Conservation (phyloP, 35 echinoderm and acorn worm species). For the Chiridota heheva region DNA sequence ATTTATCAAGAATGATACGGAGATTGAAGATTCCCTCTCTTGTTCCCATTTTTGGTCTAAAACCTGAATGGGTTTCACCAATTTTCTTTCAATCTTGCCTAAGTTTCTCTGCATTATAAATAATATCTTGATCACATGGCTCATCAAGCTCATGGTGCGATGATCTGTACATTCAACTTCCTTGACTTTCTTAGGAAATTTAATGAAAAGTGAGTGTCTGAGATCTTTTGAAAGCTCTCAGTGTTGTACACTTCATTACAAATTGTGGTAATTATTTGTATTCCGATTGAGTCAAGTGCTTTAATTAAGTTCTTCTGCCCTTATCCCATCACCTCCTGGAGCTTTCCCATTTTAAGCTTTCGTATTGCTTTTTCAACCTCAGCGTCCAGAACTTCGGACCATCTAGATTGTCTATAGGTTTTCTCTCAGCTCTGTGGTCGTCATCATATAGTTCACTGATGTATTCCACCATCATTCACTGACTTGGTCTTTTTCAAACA, state of each 20-base stretch:
- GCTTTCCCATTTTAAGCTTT: too few relatives aligned
- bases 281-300: neutral
- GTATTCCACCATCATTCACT: constrained; percentile 33
- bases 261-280: neutral
- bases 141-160: neutral
- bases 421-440: neutral
- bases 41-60: too few relatives aligned
- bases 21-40: too few relatives aligned
- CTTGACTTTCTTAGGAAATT: neutral
- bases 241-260: neutral
- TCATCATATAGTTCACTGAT: neutral
- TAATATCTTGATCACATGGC: neutral
- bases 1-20: too few relatives aligned
- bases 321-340: neutral
- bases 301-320: neutral
- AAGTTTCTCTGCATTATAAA: too few relatives aligned
- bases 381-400: neutral
- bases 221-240: constrained; percentile 18
- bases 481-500: constrained; percentile 12
- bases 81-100: too few relatives aligned
- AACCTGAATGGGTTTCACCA: too few relatives aligned
- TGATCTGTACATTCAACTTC: neutral
- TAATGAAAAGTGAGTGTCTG: neutral
- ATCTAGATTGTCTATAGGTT: neutral
- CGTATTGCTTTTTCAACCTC: too few relatives aligned